Evolutionary conservation across 2,888 invertebrate genomes (phyloP).

Genomic region (Rhamphomyia laevipes): DNA sequence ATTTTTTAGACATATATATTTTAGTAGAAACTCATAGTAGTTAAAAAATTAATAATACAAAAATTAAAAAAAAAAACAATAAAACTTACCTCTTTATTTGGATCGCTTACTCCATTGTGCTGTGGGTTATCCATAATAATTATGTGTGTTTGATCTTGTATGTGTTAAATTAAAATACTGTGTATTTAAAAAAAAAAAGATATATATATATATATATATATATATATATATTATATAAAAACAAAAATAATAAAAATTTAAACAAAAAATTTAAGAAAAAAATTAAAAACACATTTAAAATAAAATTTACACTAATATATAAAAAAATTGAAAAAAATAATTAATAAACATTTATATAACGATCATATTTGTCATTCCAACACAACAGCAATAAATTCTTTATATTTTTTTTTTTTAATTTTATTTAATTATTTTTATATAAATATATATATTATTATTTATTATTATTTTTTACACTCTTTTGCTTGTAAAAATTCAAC

Average conservation of each 20-base stretch:
- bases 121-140: conserved; percentile 4
- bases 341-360: too few relatives aligned
- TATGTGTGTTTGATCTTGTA: background rate
- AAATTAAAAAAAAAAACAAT: background rate
- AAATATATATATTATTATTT: too few relatives aligned
- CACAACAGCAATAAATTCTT: too few relatives aligned
- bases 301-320: background rate
- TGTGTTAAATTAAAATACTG: too few relatives aligned
- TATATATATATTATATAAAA: background rate
- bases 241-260: background rate
- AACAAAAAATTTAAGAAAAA: background rate
- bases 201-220: background rate
- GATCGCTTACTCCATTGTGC: background rate
- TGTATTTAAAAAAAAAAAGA: background rate
- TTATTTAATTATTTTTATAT: too few relatives aligned
- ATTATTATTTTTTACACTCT: too few relatives aligned
- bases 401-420: too few relatives aligned
- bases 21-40: too few relatives aligned
- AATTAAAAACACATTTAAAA: background rate
- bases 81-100: conserved; percentile 4
- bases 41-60: background rate
- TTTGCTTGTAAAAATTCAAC: too few relatives aligned
- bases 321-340: too few relatives aligned
- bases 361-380: too few relatives aligned
- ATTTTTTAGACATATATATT: too few relatives aligned